Base-by-base conservation (phyloP, 2,888 invertebrate species). In the Coelopa pilipes region DNA sequence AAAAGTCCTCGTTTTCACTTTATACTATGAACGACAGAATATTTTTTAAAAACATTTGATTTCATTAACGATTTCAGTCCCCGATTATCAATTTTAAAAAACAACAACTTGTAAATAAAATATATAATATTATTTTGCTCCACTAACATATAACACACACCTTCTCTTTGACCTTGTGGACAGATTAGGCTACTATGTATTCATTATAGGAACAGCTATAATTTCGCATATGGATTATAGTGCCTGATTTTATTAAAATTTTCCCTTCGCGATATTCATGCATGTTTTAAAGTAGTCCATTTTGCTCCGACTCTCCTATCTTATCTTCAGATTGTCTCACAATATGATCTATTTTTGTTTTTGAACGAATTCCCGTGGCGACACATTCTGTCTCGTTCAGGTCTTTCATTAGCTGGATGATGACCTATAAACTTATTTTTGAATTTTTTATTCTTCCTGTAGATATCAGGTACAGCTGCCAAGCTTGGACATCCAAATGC, bases 401-500 rank as follows among this genome's bases (percentile, higher is more conserved):
- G 53, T 66, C 19, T 72, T 11, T 24, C 59, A 13, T 2, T 67
- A 12, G 57, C 53, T 65, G 55, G 60, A 10, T n/a, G n/a, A n/a
- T 74, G 75, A 74, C 72, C 74, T 72, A 72, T 68, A 57, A 72
- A 70, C 59, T 74, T 66, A 34, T 70, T 46, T 69, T 68, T 70
- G 19, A 67, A 60, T 76, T 72, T 59, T 69, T 70, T 34, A 24
- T 55, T 68, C 9, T 72, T 67, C 69, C 75, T 76, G 19, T 69
- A 34, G 96, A 91, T 99, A 81, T 98, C 98, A 81, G 99, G 98
- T 80, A 97, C 97, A 68, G 98, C 99, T 67, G 94, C 98, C 1
- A 97, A 97, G 89, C 89, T 98, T 74, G 96, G 96, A 75, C 91
- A 93, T 78, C 91, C 93, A 12, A 93, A 93, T 83, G 94, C 96